Percentiles rank a stretch among this genome's conserved stretches.
Conservation (phyloP, 2,113 vertebrate species). For the Bufo gargarizans region DNA sequence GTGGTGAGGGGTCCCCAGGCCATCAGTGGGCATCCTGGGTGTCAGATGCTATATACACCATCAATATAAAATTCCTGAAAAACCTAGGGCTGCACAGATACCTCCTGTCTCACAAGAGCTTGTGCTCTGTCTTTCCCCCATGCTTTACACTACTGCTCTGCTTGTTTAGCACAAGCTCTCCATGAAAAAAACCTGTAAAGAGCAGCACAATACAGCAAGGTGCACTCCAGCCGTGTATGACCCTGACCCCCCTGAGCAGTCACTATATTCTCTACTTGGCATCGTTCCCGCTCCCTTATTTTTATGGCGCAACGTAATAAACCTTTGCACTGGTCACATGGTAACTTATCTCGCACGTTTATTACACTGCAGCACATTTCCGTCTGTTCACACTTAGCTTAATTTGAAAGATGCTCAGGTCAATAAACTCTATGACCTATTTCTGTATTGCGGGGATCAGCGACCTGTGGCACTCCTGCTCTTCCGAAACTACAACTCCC, state of each 20-base stretch:
- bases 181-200: too few relatives aligned
- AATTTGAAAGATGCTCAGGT: not conserved
- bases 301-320: not conserved
- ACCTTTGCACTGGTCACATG: slow-evolving; percentile 23
- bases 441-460: not conserved
- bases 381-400: not conserved
- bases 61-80: too few relatives aligned
- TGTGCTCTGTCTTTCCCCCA: too few relatives aligned
- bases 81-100: too few relatives aligned
- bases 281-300: not conserved
- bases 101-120: too few relatives aligned
- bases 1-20: too few relatives aligned
- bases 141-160: too few relatives aligned
- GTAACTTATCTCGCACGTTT: not conserved
- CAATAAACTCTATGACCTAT: not conserved
- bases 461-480: too few relatives aligned
- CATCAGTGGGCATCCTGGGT: too few relatives aligned
- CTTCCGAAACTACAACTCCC: too few relatives aligned
- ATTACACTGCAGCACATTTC: not conserved
- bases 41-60: too few relatives aligned
- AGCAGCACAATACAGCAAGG: not conserved
- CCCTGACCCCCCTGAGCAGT: not conserved
- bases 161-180: too few relatives aligned
- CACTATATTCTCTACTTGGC: not conserved
- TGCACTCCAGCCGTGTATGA: not conserved